These are phyloP conservation scores for Mythimna ferrago DNA, from an alignment of 2,888 invertebrate genomes.

Conservation along the genomic window DNA sequence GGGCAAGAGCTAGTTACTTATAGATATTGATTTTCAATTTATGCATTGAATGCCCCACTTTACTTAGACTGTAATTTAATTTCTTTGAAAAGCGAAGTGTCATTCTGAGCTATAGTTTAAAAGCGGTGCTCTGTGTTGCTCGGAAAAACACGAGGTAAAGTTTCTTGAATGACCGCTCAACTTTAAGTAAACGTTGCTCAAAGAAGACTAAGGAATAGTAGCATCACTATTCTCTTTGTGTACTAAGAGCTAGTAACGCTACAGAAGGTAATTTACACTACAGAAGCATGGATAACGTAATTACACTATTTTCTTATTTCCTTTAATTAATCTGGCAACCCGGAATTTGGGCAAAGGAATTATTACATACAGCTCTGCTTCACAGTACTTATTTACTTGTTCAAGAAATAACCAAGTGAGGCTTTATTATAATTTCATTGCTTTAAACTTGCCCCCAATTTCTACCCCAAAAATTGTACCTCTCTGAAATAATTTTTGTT, in stretches of 20 bases:
- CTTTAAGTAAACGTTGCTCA: conserved; percentile 11
- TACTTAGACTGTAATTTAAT: conserved; percentile 3
- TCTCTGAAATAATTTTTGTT: neutral
- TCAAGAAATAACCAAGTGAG: neutral
- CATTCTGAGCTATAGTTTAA: conserved; percentile 2
- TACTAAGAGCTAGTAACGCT: neutral
- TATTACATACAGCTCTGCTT: no score
- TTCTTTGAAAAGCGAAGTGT: conserved; percentile 11
- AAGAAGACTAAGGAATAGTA: conserved; percentile 3
- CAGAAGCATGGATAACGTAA: neutral
- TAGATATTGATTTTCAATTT: neutral
- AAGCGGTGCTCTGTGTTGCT: neutral
- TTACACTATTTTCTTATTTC: neutral
- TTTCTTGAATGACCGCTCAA: conserved; percentile 9
- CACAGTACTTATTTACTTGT: neutral
- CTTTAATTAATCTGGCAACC: neutral
- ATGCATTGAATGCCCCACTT: conserved; percentile 11
- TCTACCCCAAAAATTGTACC: neutral
- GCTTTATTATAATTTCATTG: neutral
- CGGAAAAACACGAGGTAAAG: conserved; percentile 13
- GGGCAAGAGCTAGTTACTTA: no score
- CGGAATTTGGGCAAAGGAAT: neutral
- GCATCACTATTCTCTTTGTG: neutral
- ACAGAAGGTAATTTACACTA: neutral
- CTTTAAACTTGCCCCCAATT: neutral